Evolutionary conservation across 2,797 vertebrate genomes (phyloP), one percentile per base, ranked within the genome.

Genomic region (Cossypha polioptera): DNA sequence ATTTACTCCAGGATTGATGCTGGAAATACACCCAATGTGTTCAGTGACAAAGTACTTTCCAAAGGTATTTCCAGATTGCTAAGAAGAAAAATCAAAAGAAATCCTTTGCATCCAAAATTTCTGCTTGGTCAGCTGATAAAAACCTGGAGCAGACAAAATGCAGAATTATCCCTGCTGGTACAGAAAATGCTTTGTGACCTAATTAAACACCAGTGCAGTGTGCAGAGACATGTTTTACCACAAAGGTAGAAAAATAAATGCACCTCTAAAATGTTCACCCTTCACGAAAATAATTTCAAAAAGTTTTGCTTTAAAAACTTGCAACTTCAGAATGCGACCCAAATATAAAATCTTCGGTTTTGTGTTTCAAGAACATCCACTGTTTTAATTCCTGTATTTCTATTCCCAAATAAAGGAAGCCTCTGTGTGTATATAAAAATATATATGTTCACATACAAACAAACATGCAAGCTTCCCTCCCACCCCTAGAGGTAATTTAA

Each of bases 401-500:
- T 72, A 21, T 69, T 86, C 47, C 82, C 66, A 83, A 92, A 89
- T 68, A 77, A 94, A 93, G 72, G 47, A 68, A 13, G 11, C 8
- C 15, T 50, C 4, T 1, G 5, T n/a, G 12, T 57, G 9, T 43
- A 12, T 40, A 38, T 26, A 76, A 53, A 61, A 28, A 77, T 10
- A 58, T 3, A 53, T 9, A 80, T 50, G 48, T 21, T 86, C 18
- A 61, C 5, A 67, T 4, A 50, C 28, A 86, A n/a, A 92, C 53
- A 95, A 76, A 71, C 58, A 81, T 11, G n/a, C 69, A 53, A 63
- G 53, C 28, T 90, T 72, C 61, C 25, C 45, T 81, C 36, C 89
- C 15, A 2, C 47, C 54, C 66, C 21, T 28, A 76, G 35, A 79
- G 91, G 84, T 82, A 95, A 93, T 94, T 93, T 94, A 94, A 96